A percentile compares a stretch with the other conserved stretches of the same genome.
phyloP scores from a whole-genome alignment of 2,888 invertebrate species.

The Lissonota sp. region DNA sequence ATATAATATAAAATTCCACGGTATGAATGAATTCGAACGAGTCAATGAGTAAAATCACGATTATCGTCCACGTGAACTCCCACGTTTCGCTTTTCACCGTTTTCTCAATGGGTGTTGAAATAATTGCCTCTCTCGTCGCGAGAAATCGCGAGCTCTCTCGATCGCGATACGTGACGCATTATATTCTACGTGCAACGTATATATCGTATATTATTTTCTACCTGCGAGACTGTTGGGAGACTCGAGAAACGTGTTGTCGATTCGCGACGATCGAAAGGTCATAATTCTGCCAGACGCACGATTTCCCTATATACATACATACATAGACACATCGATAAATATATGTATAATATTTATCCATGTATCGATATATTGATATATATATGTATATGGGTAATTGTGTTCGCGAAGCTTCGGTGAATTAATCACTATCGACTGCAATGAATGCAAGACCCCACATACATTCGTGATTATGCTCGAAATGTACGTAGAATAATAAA shows the following conservation, averaged over 20 bases:
- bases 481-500: conserved; percentile 34
- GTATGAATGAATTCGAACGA: background rate
- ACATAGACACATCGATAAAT: no score
- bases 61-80: conserved; percentile 17
- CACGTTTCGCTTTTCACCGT: conserved; percentile 39
- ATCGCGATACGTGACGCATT: conserved; percentile 11
- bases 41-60: conserved; percentile 1
- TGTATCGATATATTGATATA: background rate
- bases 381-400: no score
- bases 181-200: background rate
- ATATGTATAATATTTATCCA: no score
- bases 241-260: no score
- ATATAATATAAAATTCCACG: background rate
- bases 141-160: background rate
- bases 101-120: conserved; percentile 39
- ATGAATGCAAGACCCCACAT: conserved; percentile 25
- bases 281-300: no score
- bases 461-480: conserved; percentile 25
- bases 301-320: no score
- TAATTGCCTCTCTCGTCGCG: conserved; percentile 2
- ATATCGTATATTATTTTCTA: no score
- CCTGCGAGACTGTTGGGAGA: no score
- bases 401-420: no score
- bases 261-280: no score
- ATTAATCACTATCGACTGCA: conserved; percentile 41